A percentile compares a stretch with the other conserved stretches of the same genome.
phyloP scores from a whole-genome alignment of 2,113 vertebrate species.

The Panurus biarmicus region DNA sequence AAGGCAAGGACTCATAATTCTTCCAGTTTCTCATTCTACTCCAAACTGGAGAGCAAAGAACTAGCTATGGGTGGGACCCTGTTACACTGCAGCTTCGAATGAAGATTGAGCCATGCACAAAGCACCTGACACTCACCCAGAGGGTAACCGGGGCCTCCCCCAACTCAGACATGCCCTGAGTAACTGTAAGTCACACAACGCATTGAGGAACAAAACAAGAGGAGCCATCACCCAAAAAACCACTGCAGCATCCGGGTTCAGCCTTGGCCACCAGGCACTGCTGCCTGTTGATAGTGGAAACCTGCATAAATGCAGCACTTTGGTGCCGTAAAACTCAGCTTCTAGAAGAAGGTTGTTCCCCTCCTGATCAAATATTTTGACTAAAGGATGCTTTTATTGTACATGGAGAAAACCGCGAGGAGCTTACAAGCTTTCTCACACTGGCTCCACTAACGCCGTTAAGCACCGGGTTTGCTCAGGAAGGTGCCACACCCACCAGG shows the following conservation, averaged over 20 bases:
- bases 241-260: not conserved
- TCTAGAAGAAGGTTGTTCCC: not conserved
- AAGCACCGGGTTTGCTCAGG: not conserved
- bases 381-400: not conserved
- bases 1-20: not conserved
- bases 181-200: fast-evolving
- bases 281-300: not conserved
- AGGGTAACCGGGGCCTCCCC: not conserved
- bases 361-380: not conserved
- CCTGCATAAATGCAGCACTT: not conserved
- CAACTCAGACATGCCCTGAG: not conserved
- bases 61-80: not conserved
- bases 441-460: not conserved
- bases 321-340: not conserved
- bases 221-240: not conserved
- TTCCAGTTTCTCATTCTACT: not conserved
- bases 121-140: not conserved
- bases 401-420: not conserved
- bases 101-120: not conserved
- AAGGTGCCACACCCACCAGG: slow-evolving; percentile 28
- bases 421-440: not conserved
- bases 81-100: not conserved
- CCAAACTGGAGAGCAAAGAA: not conserved
- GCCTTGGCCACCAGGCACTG: not conserved
- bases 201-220: not conserved